Conservation (phyloP, 2,888 invertebrate species). For the Eupsilia transversa region DNA sequence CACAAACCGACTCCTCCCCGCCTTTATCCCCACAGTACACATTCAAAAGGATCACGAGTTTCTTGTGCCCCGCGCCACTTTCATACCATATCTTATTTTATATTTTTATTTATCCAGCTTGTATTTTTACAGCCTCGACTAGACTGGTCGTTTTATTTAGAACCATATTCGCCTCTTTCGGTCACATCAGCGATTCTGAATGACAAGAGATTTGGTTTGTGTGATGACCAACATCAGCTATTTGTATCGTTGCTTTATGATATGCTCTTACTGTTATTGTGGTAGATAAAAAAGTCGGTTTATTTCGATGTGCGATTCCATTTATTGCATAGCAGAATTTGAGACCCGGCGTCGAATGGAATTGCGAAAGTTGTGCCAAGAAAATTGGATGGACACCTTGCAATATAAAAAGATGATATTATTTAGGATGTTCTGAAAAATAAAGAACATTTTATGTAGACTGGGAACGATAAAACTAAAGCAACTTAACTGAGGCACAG, state of each 20-base stretch:
- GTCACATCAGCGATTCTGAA: slow-evolving; percentile 72
- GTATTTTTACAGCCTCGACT: slow-evolving; percentile 86
- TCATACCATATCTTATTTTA: slow-evolving; percentile 90
- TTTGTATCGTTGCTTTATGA: slow-evolving; percentile 50
- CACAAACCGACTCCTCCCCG: slow-evolving; percentile 68
- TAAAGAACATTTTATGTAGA: not conserved
- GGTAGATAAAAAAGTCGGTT: slow-evolving; percentile 43
- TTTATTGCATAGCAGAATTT: slow-evolving; percentile 30
- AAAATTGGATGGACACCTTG: slow-evolving; percentile 39
- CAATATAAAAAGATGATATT: slow-evolving; percentile 7
- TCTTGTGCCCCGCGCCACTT: slow-evolving; percentile 89
- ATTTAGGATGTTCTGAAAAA: not conserved
- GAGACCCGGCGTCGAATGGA: slow-evolving; percentile 8
- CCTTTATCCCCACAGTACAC: slow-evolving; percentile 78
- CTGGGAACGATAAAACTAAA: not conserved
- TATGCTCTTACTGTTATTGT: slow-evolving; percentile 44
- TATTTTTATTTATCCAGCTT: slow-evolving; percentile 88
- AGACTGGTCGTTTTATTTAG: slow-evolving; percentile 78
- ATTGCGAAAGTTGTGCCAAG: slow-evolving; percentile 39
- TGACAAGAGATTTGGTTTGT: slow-evolving; percentile 47
- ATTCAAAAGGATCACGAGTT: slow-evolving; percentile 89
- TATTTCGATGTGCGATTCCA: slow-evolving; percentile 21
- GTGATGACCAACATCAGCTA: slow-evolving; percentile 48
- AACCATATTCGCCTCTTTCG: slow-evolving; percentile 27
- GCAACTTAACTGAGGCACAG: no score